Conservation (phyloP, 2,113 vertebrate genomes). For the Brevimyrus niger region DNA sequence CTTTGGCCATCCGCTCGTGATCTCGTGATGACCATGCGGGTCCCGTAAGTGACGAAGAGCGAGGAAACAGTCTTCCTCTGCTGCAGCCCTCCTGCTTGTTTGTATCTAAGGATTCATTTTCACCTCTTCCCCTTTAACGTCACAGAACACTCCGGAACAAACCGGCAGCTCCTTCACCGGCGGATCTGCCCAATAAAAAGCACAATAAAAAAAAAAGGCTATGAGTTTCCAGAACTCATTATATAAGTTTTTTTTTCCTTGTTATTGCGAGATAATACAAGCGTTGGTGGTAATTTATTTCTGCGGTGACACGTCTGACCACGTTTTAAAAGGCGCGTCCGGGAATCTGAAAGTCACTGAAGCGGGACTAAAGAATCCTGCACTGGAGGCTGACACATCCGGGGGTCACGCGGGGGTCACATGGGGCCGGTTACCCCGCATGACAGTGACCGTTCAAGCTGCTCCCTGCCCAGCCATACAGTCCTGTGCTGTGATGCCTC, state of each 20-base stretch:
- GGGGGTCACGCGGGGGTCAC: neutral
- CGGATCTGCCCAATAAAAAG: neutral
- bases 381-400: neutral
- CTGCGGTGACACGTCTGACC: conserved; percentile 4
- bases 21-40: neutral
- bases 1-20: neutral
- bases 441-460: neutral
- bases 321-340: neutral
- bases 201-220: conserved; percentile 3
- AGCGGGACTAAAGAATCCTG: neutral
- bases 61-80: neutral
- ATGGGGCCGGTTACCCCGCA: neutral
- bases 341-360: conserved; percentile 3
- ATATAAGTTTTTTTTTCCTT: conserved; percentile 7
- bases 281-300: conserved; percentile 15
- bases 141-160: neutral
- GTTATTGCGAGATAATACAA: conserved; percentile 4
- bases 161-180: neutral
- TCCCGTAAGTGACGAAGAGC: neutral
- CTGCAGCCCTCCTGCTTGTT: neutral
- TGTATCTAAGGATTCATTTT: neutral
- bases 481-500: neutral
- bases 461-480: too few species aligned
- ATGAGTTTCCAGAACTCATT: neutral
- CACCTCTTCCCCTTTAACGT: neutral